phyloP scores from a whole-genome alignment of 2,888 invertebrate species.

The Limnephilus marmoratus region DNA sequence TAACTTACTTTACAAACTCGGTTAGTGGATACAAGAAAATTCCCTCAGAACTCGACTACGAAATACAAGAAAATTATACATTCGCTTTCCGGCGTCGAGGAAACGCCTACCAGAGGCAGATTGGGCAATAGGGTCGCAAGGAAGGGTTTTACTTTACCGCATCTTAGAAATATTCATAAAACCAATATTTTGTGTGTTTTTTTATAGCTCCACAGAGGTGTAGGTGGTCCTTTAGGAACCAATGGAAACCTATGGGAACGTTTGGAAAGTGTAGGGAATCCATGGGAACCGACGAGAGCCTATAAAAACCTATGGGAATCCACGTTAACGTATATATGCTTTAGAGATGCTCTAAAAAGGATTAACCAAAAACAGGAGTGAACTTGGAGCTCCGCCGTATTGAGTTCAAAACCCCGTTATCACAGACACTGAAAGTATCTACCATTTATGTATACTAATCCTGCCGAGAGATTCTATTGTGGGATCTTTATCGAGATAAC shows the following conservation, averaged over 20 bases:
- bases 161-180: neutral
- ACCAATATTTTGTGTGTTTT: neutral
- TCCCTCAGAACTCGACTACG: slow-evolving; percentile 44
- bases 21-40: slow-evolving; percentile 41
- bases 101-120: slow-evolving; percentile 50
- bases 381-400: neutral
- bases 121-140: slow-evolving; percentile 8
- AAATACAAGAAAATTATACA: slow-evolving; percentile 57
- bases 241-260: neutral
- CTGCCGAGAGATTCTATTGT: too few relatives aligned
- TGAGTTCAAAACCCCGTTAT: neutral
- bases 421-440: neutral
- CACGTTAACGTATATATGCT: neutral
- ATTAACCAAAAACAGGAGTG: neutral
- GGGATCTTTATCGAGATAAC: too few relatives aligned
- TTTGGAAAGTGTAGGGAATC: neutral
- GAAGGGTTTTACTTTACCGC: neutral
- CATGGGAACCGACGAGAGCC: neutral
- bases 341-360: neutral
- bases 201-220: neutral
- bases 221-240: neutral
- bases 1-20: slow-evolving; percentile 42
- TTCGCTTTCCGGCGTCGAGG: slow-evolving; percentile 47
- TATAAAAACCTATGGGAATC: neutral
- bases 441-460: neutral